These are phyloP conservation scores for Spea bombifrons DNA, from an alignment of 2,113 vertebrate genomes.

Conservation along the genomic window DNA sequence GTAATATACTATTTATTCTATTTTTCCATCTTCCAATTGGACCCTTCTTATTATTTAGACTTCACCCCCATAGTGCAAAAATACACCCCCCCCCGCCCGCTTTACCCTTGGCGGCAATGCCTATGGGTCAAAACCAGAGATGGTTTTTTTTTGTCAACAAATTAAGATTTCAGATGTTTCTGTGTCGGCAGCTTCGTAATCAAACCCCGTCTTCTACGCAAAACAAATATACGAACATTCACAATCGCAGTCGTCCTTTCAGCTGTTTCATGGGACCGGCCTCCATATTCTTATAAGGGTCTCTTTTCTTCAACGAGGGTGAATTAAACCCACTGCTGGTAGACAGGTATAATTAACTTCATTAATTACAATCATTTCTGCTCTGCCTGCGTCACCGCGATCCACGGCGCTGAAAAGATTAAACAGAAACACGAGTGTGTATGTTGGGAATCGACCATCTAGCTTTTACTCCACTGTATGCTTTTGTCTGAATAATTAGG, in stretches of 20 bases:
- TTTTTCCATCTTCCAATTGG: no score
- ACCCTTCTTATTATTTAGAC: no score
- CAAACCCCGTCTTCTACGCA: not conserved
- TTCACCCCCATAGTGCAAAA: no score
- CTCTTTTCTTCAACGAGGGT: not conserved
- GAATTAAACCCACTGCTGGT: not conserved
- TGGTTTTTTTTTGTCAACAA: no score
- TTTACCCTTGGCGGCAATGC: no score
- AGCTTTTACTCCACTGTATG: not conserved
- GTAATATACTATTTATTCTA: no score
- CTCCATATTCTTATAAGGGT: not conserved
- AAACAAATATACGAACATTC: not conserved
- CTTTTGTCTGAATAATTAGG: slow-evolving; percentile 33
- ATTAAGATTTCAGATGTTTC: no score
- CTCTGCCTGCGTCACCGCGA: slow-evolving; percentile 21
- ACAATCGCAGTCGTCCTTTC: not conserved
- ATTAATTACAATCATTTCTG: not conserved
- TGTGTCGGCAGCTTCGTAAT: no score
- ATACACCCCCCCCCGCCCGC: no score
- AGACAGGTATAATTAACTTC: slow-evolving; percentile 27
- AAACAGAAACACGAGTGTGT: slow-evolving; percentile 12
- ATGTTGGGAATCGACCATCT: not conserved
- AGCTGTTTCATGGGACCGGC: not conserved
- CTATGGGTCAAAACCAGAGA: no score
- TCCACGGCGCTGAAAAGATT: slow-evolving; percentile 7